These are phyloP conservation scores for Chesias legatella DNA, from an alignment of 2,888 invertebrate genomes.

Conservation along the genomic window DNA sequence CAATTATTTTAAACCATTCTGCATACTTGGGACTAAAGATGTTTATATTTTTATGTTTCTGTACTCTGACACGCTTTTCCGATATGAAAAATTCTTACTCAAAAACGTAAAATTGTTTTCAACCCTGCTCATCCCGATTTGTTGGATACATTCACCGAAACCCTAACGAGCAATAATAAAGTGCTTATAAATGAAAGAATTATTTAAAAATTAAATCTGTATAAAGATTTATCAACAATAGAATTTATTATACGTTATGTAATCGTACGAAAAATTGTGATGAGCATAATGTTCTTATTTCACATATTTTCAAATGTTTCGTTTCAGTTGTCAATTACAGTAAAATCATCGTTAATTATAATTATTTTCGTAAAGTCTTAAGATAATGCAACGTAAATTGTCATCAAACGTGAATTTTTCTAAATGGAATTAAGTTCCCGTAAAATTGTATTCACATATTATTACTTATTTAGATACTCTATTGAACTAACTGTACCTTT, in stretches of 20 bases:
- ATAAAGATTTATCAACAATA: constrained; percentile 36
- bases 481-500: constrained; percentile 54
- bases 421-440: constrained; percentile 79
- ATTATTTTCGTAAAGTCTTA: constrained; percentile 36
- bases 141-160: constrained; percentile 24
- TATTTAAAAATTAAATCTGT: constrained; percentile 8
- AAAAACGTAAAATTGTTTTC: constrained; percentile 34
- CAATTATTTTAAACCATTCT: background rate
- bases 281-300: constrained; percentile 72
- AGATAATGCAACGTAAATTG: constrained; percentile 44
- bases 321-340: constrained; percentile 40
- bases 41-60: constrained; percentile 27
- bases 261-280: constrained; percentile 47
- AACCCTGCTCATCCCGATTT: constrained; percentile 71
- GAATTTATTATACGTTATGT: constrained; percentile 24
- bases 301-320: constrained; percentile 78
- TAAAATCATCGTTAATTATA: constrained; percentile 37
- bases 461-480: constrained; percentile 60
- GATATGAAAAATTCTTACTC: constrained; percentile 34
- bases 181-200: constrained; percentile 29
- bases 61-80: constrained; percentile 56
- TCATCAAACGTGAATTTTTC: constrained; percentile 48
- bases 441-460: constrained; percentile 47
- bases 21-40: constrained; percentile 11
- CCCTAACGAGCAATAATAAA: constrained; percentile 39